Evolutionary conservation across 2,797 vertebrate species (phyloP), one percentile per base, ranked within the genome.

Genomic region (Acanthurus lineatus): DNA sequence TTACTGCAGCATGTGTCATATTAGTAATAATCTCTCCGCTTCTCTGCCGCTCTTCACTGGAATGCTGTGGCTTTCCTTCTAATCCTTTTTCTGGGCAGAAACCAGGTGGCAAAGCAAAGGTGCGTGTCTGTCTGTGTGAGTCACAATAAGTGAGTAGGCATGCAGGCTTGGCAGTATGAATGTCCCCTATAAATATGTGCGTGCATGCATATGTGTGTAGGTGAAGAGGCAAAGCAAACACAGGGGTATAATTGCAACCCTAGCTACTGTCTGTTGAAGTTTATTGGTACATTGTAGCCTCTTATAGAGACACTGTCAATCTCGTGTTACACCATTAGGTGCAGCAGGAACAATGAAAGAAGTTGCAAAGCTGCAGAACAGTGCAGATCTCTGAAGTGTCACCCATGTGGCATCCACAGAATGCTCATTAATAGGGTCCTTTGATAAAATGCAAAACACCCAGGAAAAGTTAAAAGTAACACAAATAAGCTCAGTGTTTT

Each of bases 41-140:
- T 67, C 58, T 78, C 62, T 81, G 49, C 42, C 86, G 74, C 66
- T 84, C 62, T 51, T 63, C 58, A 74, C 65, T 82, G 86, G 82
- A 91, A 90, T 87, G 65, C 76, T 72, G 71, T 10, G 66, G 63
- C 71, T 84, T 81, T 62, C 53, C 70, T 38, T 72, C 65, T 84
- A 84, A 93, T 89, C 81, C 67, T 42, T 40, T 59, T 77, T 80
- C 77, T 82, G 74, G 47, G 73, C 53, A 62, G 64, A 65, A 75
- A 81, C 67, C 74, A 88, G 83, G 77, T 89, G 81, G 85, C 73
- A 81, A 72, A 54, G 68, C 77, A 75, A 76, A 86, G 79, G 84
- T 93, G 86, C 63, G 40, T 76, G 76, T 77, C 47, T 56, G 58
- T 1, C 5, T 25, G 45, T n/a, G 49, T 88, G 78, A 88, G 70